Evolutionary conservation across 2,797 vertebrate species (phyloP).

Genomic region (Onychomys torridus): DNA sequence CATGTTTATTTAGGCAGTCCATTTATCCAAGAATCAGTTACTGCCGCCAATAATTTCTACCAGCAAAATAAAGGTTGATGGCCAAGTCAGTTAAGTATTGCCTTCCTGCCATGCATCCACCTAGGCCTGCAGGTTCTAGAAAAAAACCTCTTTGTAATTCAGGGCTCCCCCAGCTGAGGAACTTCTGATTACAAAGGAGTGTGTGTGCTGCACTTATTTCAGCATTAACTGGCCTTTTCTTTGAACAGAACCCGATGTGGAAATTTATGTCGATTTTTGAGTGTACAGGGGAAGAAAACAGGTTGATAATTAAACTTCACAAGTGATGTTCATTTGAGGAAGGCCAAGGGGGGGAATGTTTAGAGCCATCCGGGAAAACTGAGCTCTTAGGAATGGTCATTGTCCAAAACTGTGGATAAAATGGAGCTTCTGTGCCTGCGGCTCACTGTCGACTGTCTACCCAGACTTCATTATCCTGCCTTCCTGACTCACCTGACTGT

Average conservation of each 20-base stretch:
- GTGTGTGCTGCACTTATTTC: background rate
- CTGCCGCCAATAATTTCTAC: background rate
- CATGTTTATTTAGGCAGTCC: background rate
- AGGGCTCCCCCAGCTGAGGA: constrained; percentile 5
- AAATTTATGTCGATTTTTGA: constrained; percentile 60
- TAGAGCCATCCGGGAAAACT: background rate
- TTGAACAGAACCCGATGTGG: constrained; percentile 49
- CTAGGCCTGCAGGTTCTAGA: background rate
- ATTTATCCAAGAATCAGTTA: background rate
- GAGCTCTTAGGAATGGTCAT: background rate
- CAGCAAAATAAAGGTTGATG: constrained; percentile 1
- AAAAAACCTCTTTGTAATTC: constrained; percentile 39
- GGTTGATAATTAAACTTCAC: constrained; percentile 50
- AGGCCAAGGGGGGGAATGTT: background rate
- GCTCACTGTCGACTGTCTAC: background rate
- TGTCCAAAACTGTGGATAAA: background rate
- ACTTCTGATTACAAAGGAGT: constrained; percentile 2
- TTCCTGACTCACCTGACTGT: background rate
- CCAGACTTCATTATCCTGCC: background rate
- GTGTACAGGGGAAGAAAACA: constrained; percentile 51
- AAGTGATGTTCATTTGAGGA: constrained; percentile 8
- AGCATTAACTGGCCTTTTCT: constrained; percentile 40
- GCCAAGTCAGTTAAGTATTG: background rate
- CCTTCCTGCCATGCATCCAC: background rate
- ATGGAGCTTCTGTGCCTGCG: background rate